Conservation (phyloP, 2,888 invertebrate genomes). For the Thera britannica region DNA sequence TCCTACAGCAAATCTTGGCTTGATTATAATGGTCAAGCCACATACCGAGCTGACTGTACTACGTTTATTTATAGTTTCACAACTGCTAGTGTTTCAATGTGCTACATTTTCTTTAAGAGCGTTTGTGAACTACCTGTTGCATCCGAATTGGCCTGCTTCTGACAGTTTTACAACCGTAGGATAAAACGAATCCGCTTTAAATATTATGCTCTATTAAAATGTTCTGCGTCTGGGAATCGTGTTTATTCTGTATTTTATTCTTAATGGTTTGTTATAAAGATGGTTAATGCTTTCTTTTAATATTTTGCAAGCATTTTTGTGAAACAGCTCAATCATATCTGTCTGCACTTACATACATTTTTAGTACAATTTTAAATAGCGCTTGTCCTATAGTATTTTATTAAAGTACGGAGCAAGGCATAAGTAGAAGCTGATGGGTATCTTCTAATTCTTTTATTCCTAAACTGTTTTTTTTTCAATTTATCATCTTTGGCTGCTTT, state of each 20-base stretch:
- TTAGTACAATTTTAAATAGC: too few species aligned
- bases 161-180: constrained; percentile 25
- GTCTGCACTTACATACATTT: too few species aligned
- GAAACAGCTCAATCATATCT: not conserved
- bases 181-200: constrained; percentile 3
- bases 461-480: too few species aligned
- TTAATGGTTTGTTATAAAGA: not conserved
- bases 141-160: constrained; percentile 12
- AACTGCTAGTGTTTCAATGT: constrained; percentile 5
- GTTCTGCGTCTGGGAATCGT: constrained; percentile 8
- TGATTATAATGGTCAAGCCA: not conserved
- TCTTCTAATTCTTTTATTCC: too few species aligned
- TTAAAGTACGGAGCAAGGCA: too few species aligned
- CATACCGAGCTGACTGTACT: not conserved
- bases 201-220: constrained; percentile 15
- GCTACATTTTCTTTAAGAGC: constrained; percentile 5
- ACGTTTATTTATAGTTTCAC: not conserved
- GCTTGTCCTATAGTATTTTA: too few species aligned
- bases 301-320: not conserved
- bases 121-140: constrained; percentile 26
- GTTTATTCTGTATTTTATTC: constrained; percentile 6
- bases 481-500: too few species aligned
- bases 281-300: not conserved
- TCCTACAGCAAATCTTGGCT: too few species aligned
- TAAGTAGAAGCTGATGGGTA: too few species aligned